Evolutionary conservation across 2,888 invertebrate genomes (phyloP).

Genomic region (Oligia fasciuncula): DNA sequence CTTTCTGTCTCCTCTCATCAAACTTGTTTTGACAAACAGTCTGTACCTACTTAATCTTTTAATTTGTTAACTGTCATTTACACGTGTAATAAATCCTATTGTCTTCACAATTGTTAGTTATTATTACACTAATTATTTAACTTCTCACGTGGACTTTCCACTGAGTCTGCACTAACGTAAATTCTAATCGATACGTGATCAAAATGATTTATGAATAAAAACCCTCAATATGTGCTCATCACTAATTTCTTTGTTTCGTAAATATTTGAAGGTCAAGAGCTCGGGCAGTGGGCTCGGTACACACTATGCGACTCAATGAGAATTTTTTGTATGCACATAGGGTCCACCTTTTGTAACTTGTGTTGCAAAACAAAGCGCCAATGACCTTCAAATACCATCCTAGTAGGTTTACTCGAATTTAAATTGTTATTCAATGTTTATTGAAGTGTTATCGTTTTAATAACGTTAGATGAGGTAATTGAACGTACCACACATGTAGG

Average conservation of each 20-base stretch:
- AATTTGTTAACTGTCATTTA: not conserved
- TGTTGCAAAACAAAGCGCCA: conserved; percentile 62
- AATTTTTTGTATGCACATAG: conserved; percentile 51
- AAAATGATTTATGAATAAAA: conserved; percentile 22
- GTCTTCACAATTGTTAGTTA: not conserved
- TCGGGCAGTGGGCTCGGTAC: conserved; percentile 36
- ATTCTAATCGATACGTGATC: conserved; percentile 21
- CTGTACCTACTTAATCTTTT: not conserved
- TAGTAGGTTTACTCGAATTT: conserved; percentile 46
- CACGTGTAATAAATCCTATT: not conserved
- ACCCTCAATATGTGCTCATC: conserved; percentile 5
- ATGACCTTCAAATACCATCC: conserved; percentile 60
- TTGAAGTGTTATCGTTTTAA: conserved; percentile 18
- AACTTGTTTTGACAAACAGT: not conserved
- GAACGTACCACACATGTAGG: conserved; percentile 29
- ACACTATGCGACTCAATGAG: conserved; percentile 48
- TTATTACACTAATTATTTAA: not conserved
- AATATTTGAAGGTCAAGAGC: conserved; percentile 63
- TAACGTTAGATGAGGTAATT: conserved; percentile 35
- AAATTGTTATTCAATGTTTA: conserved; percentile 40
- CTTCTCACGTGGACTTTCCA: conserved; percentile 9
- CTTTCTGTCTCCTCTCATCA: not conserved
- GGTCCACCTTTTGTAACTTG: conserved; percentile 53
- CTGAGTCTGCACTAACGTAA: conserved; percentile 2
- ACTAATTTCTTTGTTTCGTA: conserved; percentile 53